Percentiles rank a stretch among this genome's conserved stretches.
These are phyloP conservation scores for Menidia beryllina DNA, from an alignment of 2,113 vertebrate species.

Conservation along the genomic window DNA sequence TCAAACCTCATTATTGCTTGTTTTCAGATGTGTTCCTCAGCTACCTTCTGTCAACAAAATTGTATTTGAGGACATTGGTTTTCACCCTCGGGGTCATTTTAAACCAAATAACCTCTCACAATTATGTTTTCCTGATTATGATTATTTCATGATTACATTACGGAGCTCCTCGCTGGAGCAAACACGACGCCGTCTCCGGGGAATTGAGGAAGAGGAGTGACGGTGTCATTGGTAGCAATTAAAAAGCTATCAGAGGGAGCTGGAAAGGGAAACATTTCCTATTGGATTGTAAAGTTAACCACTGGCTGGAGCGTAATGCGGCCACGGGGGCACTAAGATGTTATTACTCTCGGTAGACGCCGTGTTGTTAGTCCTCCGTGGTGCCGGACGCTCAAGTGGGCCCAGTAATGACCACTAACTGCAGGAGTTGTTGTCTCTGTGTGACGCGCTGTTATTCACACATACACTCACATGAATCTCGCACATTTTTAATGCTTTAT, in stretches of 20 bases:
- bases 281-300: slow-evolving; percentile 68
- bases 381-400: slow-evolving; percentile 43
- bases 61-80: slow-evolving; percentile 61
- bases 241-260: slow-evolving; percentile 68
- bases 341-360: slow-evolving; percentile 59
- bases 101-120: slow-evolving; percentile 69
- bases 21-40: slow-evolving; percentile 33
- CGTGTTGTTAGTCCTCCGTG: slow-evolving; percentile 48
- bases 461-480: slow-evolving; percentile 8
- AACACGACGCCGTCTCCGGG: slow-evolving; percentile 53
- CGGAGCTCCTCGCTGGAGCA: slow-evolving; percentile 17
- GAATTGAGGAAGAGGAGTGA: slow-evolving; percentile 56
- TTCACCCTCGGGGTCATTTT: slow-evolving; percentile 59
- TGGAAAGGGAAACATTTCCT: slow-evolving; percentile 66
- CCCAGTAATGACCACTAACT: slow-evolving; percentile 53
- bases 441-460: slow-evolving; percentile 32
- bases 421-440: slow-evolving; percentile 12
- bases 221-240: slow-evolving; percentile 72
- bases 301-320: slow-evolving; percentile 54
- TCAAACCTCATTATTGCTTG: slow-evolving; percentile 42
- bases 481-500: slow-evolving; percentile 24
- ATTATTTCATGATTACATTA: slow-evolving; percentile 73
- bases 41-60: slow-evolving; percentile 42
- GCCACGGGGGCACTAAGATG: slow-evolving; percentile 41
- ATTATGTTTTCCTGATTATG: slow-evolving; percentile 71